phyloP scores from a whole-genome alignment of 37 sponge, comb jelly and placozoan species.

The Tethya wilhelma region DNA sequence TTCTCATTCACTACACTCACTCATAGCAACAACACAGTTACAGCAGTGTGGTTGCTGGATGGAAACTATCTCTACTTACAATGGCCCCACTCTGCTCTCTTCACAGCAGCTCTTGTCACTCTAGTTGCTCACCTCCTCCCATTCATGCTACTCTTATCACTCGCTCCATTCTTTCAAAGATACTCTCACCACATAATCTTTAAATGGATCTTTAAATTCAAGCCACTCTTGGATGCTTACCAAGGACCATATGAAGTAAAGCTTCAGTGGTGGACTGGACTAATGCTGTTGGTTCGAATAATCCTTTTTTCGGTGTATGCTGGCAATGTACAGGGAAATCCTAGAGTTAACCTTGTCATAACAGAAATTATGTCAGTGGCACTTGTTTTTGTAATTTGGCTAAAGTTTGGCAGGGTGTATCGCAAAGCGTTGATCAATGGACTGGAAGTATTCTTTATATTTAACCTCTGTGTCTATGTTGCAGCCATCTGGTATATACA shows the following conservation, averaged over 20 bases:
- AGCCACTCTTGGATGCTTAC: constrained; percentile 23
- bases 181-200: background rate
- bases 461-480: background rate
- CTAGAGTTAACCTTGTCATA: background rate
- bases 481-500: background rate
- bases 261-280: constrained; percentile 7
- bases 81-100: too few relatives aligned
- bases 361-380: background rate
- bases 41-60: too few relatives aligned
- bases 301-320: background rate
- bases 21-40: too few relatives aligned
- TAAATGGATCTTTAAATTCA: background rate
- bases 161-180: constrained; percentile 3
- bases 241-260: constrained; percentile 10
- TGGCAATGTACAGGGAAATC: constrained; percentile 4
- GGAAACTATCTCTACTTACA: too few relatives aligned
- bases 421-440: background rate
- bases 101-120: too few relatives aligned
- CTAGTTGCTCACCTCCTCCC: background rate
- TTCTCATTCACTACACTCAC: too few relatives aligned
- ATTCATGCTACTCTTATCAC: constrained; percentile 9
- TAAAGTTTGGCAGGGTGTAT: background rate
- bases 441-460: background rate
- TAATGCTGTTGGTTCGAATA: background rate
- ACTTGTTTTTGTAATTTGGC: background rate